phyloP scores from a whole-genome alignment of 2,797 vertebrate species.

The Liasis olivaceus region DNA sequence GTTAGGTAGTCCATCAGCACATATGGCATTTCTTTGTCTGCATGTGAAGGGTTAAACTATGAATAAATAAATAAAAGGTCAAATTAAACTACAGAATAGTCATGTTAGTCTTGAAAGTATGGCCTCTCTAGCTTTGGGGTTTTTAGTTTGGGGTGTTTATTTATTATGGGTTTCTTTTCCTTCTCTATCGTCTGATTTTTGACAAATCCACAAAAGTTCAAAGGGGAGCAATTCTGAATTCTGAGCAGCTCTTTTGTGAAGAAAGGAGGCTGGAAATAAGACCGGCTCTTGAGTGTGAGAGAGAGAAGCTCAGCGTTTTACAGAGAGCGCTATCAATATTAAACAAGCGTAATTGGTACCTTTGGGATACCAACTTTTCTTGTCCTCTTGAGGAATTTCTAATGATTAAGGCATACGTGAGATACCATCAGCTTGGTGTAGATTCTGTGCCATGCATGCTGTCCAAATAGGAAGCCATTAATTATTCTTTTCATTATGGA shows the following conservation, averaged over 20 bases:
- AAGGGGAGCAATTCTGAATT: neutral
- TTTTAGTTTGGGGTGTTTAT: neutral
- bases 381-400: slow-evolving; percentile 28
- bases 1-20: neutral
- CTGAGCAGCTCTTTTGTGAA: slow-evolving; percentile 12
- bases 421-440: neutral
- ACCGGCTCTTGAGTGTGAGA: neutral
- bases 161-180: neutral
- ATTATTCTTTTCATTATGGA: slow-evolving; percentile 7
- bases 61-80: neutral
- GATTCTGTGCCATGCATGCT: slow-evolving; percentile 18
- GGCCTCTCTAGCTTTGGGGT: neutral
- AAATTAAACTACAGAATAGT: neutral
- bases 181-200: neutral
- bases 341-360: slow-evolving; percentile 32
- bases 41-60: neutral
- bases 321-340: slow-evolving; percentile 40
- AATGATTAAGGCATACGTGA: slow-evolving; percentile 33
- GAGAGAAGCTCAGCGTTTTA: slow-evolving; percentile 19
- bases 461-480: slow-evolving; percentile 18
- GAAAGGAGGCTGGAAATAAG: neutral
- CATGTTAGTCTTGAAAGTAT: neutral
- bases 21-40: neutral
- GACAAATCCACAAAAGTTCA: slow-evolving; percentile 8
- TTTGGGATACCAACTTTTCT: slow-evolving; percentile 34